Evolutionary conservation across 1,140 invertebrate species (phyloP), one percentile per base, ranked within the genome.

Genomic region (Aphelinus certus): DNA sequence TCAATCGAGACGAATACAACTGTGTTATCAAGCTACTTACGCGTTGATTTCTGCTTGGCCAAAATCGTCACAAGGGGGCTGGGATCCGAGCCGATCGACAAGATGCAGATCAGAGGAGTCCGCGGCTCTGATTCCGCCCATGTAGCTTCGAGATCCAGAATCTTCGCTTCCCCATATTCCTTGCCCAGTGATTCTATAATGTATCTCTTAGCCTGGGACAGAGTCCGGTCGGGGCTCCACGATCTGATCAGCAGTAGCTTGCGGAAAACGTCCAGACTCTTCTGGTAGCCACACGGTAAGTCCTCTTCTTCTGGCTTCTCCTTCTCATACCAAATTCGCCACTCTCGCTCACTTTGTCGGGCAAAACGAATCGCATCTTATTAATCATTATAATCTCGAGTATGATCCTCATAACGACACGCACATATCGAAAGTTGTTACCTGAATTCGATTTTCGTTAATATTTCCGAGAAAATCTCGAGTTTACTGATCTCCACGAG

Each of bases 81-180:
- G 1, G 97, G 97, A 90, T 99, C 97, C 0, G 96, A 97, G 5
- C 97, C 97, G 80, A 96, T 97, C 0, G 97, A 98, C 4, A 99
- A 87, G 69, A 98, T 93, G 82, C 97, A 98, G 76, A 98, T 94
- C 10, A 99, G 90, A 0, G 97, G 97, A 0, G 95, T 96, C 42
- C 93, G 89, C 1, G 93, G 92, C 83, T 96, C 95, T 1, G 96
- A 97, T 84, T 98, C 97, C 58, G 89, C 88, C 95, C 95, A 96
- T 58, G 96, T 97, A 6, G 88, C 89, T 87, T 98, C 97, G 55
- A 98, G 88, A 87, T 98, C 96, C 7, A 98, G 88, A 78, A 98
- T 96, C 75, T 95, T 93, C 7, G 95, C 94, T 89, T 98, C 97
- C 1, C 95, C 95, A 83, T 97, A 98, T 84, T 96, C 94, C 7